These are phyloP conservation scores for Trachemys scripta DNA, from an alignment of 2,113 vertebrate genomes.

Conservation along the genomic window DNA sequence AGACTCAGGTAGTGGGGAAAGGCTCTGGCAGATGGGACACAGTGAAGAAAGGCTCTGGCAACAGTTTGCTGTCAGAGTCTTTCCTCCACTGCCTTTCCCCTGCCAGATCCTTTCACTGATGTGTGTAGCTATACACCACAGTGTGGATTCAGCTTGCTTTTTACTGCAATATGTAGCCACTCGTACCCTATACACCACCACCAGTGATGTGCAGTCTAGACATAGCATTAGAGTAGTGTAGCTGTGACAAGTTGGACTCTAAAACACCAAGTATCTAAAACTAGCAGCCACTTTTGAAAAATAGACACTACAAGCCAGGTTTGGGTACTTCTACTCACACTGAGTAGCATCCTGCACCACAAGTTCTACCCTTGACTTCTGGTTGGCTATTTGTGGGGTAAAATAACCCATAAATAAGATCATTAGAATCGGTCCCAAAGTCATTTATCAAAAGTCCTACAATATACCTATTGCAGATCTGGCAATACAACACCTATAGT, in stretches of 20 bases:
- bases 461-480: fast-evolving
- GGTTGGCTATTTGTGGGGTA: background rate
- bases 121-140: no score
- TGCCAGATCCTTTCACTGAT: no score
- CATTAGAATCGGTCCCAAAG: fast-evolving
- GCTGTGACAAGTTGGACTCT: background rate
- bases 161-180: background rate
- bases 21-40: no score
- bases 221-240: no score
- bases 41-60: no score
- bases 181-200: background rate
- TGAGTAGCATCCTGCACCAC: background rate
- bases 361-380: background rate
- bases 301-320: background rate
- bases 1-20: background rate
- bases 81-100: no score
- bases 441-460: fast-evolving
- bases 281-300: background rate
- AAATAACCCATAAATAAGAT: background rate
- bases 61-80: no score
- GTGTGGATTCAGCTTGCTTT: background rate
- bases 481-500: background rate
- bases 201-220: background rate
- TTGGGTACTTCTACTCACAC: background rate
- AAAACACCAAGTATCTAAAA: background rate